Conservation (phyloP, 2,113 vertebrate genomes). For the Pan paniscus region DNA sequence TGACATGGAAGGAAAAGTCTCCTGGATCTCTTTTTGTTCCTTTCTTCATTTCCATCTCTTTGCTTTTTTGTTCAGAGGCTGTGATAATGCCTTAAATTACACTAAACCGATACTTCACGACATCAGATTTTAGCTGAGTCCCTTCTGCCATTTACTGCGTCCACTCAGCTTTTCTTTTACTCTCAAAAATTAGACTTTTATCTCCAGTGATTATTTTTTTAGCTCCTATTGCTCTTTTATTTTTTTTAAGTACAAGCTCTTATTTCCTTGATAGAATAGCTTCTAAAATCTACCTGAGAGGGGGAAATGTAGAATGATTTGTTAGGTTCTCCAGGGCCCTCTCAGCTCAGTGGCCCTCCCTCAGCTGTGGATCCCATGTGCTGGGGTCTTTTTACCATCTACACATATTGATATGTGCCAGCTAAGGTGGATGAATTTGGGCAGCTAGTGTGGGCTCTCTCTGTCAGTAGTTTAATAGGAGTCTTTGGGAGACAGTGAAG, state of each 20-base stretch:
- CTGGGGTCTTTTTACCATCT: neutral
- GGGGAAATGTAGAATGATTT: neutral
- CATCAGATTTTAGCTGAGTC: neutral
- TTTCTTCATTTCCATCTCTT: neutral
- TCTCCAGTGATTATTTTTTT: neutral
- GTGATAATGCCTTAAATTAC: neutral
- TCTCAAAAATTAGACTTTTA: neutral
- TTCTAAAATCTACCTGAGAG: neutral
- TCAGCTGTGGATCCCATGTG: neutral
- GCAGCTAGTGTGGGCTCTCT: neutral
- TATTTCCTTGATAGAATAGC: conserved; percentile 15
- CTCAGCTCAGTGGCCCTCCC: neutral
- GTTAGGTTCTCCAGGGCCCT: neutral
- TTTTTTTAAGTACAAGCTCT: neutral
- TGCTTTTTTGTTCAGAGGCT: neutral
- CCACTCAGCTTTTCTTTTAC: neutral
- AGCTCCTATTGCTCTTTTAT: neutral
- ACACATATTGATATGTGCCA: neutral
- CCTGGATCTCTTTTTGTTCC: too few relatives aligned
- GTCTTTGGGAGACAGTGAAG: neutral
- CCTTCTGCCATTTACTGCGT: neutral
- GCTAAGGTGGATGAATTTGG: neutral
- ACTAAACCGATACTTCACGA: accelerated
- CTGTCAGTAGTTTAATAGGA: neutral
- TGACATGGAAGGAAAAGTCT: accelerated